Conservation (phyloP, 2,113 vertebrate genomes). For the Cynopterus brachyotis region DNA sequence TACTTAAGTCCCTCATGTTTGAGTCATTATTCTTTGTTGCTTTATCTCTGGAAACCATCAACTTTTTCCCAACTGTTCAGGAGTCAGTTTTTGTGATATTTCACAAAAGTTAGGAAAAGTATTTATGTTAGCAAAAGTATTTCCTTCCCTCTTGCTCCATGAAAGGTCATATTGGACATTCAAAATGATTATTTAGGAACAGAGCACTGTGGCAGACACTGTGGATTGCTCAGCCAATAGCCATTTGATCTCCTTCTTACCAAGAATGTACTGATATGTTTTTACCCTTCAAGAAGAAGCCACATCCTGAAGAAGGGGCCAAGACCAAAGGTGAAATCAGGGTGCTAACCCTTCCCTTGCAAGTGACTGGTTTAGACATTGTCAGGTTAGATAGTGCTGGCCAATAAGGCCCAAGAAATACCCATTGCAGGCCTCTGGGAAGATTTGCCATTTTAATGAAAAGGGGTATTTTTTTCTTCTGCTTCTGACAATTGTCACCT, state of each 20-base stretch:
- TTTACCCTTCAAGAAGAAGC: neutral
- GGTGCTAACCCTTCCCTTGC: neutral
- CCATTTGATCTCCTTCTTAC: neutral
- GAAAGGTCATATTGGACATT: conserved; percentile 1
- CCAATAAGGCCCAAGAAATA: neutral
- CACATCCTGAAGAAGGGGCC: neutral
- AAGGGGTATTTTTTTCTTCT: neutral
- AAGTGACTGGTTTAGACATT: neutral
- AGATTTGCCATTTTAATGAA: neutral
- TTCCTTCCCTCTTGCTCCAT: conserved; percentile 5
- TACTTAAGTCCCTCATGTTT: neutral
- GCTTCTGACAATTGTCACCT: neutral
- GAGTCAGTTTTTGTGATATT: neutral
- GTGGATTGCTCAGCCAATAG: neutral
- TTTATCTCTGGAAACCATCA: neutral
- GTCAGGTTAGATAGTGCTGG: neutral
- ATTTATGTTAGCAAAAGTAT: conserved; percentile 12
- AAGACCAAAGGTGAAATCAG: neutral
- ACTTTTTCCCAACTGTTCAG: neutral
- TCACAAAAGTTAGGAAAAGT: too few relatives aligned
- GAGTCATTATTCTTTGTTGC: neutral
- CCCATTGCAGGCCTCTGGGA: neutral
- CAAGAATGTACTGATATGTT: neutral
- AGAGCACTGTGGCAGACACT: neutral
- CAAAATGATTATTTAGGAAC: neutral